These are phyloP conservation scores for Drosophila hamatofila DNA, from an alignment of 2,888 invertebrate species.

Conservation along the genomic window DNA sequence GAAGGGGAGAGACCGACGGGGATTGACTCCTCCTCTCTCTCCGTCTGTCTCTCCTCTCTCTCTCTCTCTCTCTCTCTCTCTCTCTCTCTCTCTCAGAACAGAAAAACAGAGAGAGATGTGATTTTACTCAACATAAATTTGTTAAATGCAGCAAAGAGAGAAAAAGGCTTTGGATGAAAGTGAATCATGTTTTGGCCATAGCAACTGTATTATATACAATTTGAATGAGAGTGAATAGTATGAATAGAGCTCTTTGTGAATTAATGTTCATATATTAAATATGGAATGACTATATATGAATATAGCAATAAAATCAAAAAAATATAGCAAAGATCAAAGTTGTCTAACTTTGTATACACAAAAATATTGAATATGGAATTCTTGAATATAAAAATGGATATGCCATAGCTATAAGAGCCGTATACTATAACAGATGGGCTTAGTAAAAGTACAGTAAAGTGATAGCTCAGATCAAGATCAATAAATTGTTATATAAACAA, in stretches of 20 bases:
- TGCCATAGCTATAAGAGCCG: not conserved
- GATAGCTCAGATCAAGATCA: too few relatives aligned
- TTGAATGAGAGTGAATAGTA: not conserved
- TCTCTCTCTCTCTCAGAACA: too few relatives aligned
- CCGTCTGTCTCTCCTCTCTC: too few relatives aligned
- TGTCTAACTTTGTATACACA: too few relatives aligned
- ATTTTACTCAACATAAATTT: slow-evolving; percentile 13
- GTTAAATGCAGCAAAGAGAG: not conserved
- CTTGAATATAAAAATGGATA: not conserved
- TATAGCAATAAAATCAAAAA: too few relatives aligned
- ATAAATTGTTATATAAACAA: too few relatives aligned
- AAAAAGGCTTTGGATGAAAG: not conserved
- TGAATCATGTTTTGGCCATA: not conserved
- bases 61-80: too few relatives aligned
- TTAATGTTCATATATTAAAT: not conserved
- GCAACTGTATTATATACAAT: not conserved
- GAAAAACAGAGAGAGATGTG: not conserved
- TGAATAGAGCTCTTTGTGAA: not conserved
- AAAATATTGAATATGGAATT: too few relatives aligned
- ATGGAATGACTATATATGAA: not conserved
- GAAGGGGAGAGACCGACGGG: not conserved
- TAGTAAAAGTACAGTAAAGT: too few relatives aligned
- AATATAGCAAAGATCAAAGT: too few relatives aligned
- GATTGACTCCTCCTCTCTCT: too few relatives aligned
- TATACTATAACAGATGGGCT: not conserved